Base-by-base conservation (phyloP, 2,113 vertebrate species). In the Xiphophorus maculatus region DNA sequence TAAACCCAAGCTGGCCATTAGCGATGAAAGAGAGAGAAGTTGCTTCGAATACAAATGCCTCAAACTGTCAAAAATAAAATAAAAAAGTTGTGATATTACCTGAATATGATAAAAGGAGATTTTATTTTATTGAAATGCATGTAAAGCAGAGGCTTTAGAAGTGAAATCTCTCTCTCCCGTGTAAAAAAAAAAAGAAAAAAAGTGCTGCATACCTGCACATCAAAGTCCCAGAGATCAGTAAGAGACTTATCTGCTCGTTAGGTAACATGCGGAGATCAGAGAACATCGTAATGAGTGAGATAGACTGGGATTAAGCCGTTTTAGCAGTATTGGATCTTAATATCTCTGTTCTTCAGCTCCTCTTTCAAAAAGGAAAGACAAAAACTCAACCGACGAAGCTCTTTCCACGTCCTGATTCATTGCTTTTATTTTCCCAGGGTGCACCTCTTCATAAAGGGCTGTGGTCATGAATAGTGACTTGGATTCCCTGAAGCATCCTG, bases 161-260 rank as follows among this genome's bases (percentile, higher is more conserved):
- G 40, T 48, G 76, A 63, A 78, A 77, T 68, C 73, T 70, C 6
- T 37, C 35, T 37, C 35, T 37, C 35, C 35, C 35, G 2, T 37
- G 35, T 37, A 9, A 37, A 33, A 33, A 33, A 33, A 7, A 33
- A 8, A 35, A 35, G 3, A 12, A 37, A 33, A 37, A 37, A 37
- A 12, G 35, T 37, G 35, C 10, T 37, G 35, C 82, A 73, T 89
- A 90, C 84, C 84, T 90, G 73, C 29, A 79, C 84, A 88, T 86
- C 82, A 87, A 82, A 90, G 90, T 76, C 8, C 7, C 28, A 68
- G 13, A 71, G 80, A 88, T 85, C 77, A 82, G 76, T 84, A 66
- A 70, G 80, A 85, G 84, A 64, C 81, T 90, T 88, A 90, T 82
- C 87, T 71, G 66, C 84, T 91, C 82, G 84, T 91, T 89, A 92